Percentiles rank a stretch among this genome's conserved stretches.
Evolutionary conservation across 2,888 invertebrate species (phyloP).

Genomic region (Nomada ferruginata): DNA sequence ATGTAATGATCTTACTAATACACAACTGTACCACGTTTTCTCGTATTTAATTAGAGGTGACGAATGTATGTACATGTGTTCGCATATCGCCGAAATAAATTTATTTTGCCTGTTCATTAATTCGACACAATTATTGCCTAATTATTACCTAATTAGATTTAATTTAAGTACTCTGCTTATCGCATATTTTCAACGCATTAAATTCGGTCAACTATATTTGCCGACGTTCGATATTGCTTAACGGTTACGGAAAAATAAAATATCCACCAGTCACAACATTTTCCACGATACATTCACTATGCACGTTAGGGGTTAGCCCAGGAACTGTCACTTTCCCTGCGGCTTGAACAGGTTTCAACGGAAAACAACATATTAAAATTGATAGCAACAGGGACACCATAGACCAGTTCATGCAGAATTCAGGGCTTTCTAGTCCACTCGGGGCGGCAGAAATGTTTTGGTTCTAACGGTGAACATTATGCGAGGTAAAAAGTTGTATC

Average conservation of each 20-base stretch:
- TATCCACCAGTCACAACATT: background rate
- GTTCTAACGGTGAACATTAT: background rate
- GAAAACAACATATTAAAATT: background rate
- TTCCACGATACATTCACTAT: too few species aligned
- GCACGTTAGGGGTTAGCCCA: background rate
- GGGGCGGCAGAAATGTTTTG: background rate
- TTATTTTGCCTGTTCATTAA: slow-evolving; percentile 2
- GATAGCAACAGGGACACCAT: background rate
- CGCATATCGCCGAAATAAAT: background rate
- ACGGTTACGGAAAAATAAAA: background rate
- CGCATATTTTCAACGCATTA: too few species aligned
- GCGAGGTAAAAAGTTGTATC: background rate
- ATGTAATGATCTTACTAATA: background rate
- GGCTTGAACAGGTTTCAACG: slow-evolving; percentile 5
- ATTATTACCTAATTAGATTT: too few species aligned
- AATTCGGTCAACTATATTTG: too few species aligned
- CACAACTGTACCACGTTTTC: background rate
- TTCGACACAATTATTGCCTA: background rate
- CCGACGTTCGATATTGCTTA: background rate
- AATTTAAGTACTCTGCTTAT: too few species aligned
- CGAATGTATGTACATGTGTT: background rate
- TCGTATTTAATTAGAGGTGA: background rate
- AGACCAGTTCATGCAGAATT: background rate
- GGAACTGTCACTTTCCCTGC: slow-evolving; percentile 3
- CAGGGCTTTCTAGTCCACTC: background rate